Percentiles rank a stretch among this genome's conserved stretches.
These are phyloP conservation scores for Dexiosoma caninum DNA, from an alignment of 2,888 invertebrate species.

Conservation along the genomic window DNA sequence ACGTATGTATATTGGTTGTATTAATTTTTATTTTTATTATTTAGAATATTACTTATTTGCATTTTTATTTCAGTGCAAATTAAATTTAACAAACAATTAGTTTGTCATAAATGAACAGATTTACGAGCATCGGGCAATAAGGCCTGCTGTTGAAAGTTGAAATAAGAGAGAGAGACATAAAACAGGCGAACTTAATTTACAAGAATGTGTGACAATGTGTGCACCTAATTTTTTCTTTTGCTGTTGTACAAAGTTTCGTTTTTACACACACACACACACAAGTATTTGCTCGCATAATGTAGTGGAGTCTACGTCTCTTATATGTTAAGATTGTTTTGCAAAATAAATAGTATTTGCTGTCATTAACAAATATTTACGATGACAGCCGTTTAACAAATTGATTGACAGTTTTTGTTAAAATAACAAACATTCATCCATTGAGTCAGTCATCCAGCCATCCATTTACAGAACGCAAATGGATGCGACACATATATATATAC, in stretches of 20 bases:
- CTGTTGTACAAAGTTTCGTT: not conserved
- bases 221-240: constrained; percentile 41
- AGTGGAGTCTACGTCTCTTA: constrained; percentile 1
- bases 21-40: not conserved
- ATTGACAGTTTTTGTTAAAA: constrained; percentile 63
- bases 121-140: constrained; percentile 26
- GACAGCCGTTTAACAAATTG: constrained; percentile 66
- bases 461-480: not conserved
- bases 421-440: constrained; percentile 47
- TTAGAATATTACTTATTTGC: not conserved
- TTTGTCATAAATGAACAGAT: constrained; percentile 57
- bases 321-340: constrained; percentile 25
- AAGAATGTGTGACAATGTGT: constrained; percentile 59
- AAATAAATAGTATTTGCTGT: constrained; percentile 53
- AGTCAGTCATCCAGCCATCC: constrained; percentile 2
- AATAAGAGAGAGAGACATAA: not conserved
- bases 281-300: not conserved
- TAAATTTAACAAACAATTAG: constrained; percentile 54
- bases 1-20: not conserved
- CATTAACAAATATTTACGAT: constrained; percentile 66
- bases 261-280: not conserved
- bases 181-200: constrained; percentile 4
- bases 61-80: constrained; percentile 27
- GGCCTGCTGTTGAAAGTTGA: not conserved
- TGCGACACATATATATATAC: not conserved